Percentiles rank a stretch among this genome's conserved stretches.
Conservation (phyloP, 2,797 vertebrate species). For the Podarcis lilfordi region DNA sequence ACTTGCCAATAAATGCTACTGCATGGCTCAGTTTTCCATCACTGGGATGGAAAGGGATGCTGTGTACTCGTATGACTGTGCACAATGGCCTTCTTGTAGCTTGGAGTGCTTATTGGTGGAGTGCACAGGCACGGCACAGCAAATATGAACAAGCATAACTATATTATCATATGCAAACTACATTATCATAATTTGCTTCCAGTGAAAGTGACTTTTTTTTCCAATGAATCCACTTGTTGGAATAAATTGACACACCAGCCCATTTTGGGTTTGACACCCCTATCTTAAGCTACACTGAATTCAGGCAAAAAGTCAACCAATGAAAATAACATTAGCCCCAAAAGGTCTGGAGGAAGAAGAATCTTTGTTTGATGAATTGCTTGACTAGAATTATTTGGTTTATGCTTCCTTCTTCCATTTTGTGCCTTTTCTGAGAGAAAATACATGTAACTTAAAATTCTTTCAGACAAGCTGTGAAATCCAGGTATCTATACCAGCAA, state of each 20-base stretch:
- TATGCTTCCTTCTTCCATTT: constrained; percentile 6
- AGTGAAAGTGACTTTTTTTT: background rate
- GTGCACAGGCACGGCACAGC: background rate
- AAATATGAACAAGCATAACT: background rate
- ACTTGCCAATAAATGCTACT: background rate
- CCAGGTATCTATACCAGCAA: background rate
- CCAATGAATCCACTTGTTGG: background rate
- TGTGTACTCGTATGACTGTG: background rate
- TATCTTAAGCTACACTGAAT: constrained; percentile 12
- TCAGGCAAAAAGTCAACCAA: constrained; percentile 19
- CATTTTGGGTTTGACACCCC: background rate
- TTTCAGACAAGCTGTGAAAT: background rate
- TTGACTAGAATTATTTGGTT: background rate
- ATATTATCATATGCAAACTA: background rate
- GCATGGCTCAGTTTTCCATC: background rate
- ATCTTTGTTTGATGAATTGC: background rate
- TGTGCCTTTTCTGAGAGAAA: constrained; percentile 8
- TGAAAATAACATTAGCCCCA: constrained; percentile 27
- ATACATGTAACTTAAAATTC: background rate
- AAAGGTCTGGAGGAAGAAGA: constrained; percentile 11
- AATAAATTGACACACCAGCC: background rate
- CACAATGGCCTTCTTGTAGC: background rate
- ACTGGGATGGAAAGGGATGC: background rate
- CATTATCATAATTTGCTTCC: background rate
- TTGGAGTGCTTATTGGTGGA: background rate